phyloP scores from a whole-genome alignment of 2,888 invertebrate genomes.

The Lasiommata megera region DNA sequence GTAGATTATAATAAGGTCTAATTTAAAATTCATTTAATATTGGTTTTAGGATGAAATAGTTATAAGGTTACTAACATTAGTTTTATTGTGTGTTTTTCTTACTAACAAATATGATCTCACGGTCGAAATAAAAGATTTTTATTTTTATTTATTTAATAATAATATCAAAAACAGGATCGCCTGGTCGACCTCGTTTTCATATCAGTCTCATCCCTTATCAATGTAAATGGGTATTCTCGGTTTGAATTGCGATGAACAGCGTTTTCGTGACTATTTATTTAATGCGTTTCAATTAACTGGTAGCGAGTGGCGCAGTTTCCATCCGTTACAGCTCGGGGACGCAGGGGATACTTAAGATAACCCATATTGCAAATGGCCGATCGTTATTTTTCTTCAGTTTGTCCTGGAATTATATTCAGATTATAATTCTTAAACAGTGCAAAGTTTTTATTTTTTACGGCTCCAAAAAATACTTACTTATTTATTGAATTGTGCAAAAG shows the following conservation, averaged over 20 bases:
- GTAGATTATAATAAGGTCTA: too few species aligned
- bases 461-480: too few species aligned
- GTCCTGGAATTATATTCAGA: slow-evolving; percentile 1
- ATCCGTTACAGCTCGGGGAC: slow-evolving; percentile 33
- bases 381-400: not conserved
- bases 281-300: slow-evolving; percentile 54
- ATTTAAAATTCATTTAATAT: too few species aligned
- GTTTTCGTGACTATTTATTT: slow-evolving; percentile 40
- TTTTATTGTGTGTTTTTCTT: too few species aligned
- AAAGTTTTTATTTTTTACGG: too few species aligned
- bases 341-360: slow-evolving; percentile 23
- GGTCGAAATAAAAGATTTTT: too few species aligned
- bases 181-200: not conserved
- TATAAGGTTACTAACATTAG: too few species aligned
- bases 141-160: too few species aligned
- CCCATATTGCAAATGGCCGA: slow-evolving; percentile 16
- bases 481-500: too few species aligned
- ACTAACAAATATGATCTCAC: too few species aligned
- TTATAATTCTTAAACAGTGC: not conserved
- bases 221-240: slow-evolving; percentile 33
- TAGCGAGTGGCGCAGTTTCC: slow-evolving; percentile 39
- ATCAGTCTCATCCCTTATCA: slow-evolving; percentile 29
- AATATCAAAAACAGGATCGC: not conserved
- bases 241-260: slow-evolving; percentile 39
- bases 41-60: too few species aligned